Base-by-base conservation (phyloP, 2,113 vertebrate species). In the Urocolius indicus region DNA sequence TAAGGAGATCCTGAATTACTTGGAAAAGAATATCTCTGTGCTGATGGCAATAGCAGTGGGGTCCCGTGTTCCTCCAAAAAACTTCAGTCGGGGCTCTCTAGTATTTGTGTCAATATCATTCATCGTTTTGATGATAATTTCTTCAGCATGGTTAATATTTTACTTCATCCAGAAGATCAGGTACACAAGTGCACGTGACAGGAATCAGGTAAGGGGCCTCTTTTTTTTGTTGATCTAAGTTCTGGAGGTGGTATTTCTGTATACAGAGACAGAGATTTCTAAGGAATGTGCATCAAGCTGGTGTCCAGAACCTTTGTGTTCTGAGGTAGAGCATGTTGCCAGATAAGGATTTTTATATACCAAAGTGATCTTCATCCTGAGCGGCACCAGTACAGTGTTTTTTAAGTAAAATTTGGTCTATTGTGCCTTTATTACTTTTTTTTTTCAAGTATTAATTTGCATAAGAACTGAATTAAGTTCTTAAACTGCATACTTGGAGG, bases 141-240 rank as follows among this genome's bases (percentile, higher is more conserved):
- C 99, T 45, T 99, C 99, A 15, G 99, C 99, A 0, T 99, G 99
- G 99, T 98, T 99, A 95, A 98, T 99, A 97, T 99, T 99, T 98
- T 99, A 99, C 98, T 99, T 99, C 98, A 99, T 99, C 95, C 99
- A 99, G 98, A 99, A 99, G 98, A 99, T 99, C 94, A 99, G 99
- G 95, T 99, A 99, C 96, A 99, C 98, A 85, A 99, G 98, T 52
- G 98, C 99, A 62, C 98, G 99, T 9, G 98, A 99, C 97, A 98
- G 99, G 87, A 99, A 99, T 96, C 99, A 99, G 99, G 99, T 99
- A 96, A 98, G 97, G 23, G 9, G 3, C 24, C 17, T 73, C 7
- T 81, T 63, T 68, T 74, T 52, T 72, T 48, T 23, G 26, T 41
- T 27, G 16, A 18, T 6, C 36, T 29, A 9, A 32, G 18, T 59